A percentile compares a stretch with the other conserved stretches of the same genome.
phyloP scores from a whole-genome alignment of 2,113 vertebrate species.

The Pituophis catenifer region DNA sequence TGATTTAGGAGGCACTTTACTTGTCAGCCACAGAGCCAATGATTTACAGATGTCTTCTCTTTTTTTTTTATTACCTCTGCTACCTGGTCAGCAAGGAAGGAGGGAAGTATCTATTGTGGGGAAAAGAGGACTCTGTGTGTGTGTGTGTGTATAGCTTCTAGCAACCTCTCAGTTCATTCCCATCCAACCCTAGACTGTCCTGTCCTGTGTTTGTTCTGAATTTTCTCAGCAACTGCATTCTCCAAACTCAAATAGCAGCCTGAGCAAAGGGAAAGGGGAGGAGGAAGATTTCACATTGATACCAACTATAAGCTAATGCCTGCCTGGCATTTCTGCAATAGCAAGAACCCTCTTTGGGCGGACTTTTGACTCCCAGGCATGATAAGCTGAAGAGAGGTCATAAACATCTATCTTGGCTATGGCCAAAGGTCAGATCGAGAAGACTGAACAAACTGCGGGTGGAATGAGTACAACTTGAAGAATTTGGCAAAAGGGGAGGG shows the following conservation, averaged over 20 bases:
- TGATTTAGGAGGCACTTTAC: background rate
- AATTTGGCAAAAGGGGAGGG: background rate
- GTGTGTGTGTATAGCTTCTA: background rate
- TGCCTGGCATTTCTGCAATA: rapidly evolving
- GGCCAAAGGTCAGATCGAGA: rapidly evolving
- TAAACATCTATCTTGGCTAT: background rate
- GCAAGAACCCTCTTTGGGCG: background rate
- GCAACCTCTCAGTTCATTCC: background rate
- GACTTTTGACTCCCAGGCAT: background rate
- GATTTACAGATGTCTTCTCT: background rate
- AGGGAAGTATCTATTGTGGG: background rate
- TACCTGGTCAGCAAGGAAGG: background rate
- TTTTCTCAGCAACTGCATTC: background rate
- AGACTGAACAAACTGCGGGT: background rate
- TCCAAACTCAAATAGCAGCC: background rate
- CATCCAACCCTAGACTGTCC: background rate
- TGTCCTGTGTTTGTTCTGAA: background rate
- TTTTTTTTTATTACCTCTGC: background rate
- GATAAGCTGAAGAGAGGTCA: background rate
- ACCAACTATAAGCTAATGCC: background rate
- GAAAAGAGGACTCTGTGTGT: rapidly evolving
- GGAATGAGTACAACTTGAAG: rapidly evolving
- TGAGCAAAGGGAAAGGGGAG: too few species aligned
- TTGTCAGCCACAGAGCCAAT: background rate
- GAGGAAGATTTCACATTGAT: background rate